Evolutionary conservation across 2,797 vertebrate genomes (phyloP).

Genomic region (Ctenopoma multispine): DNA sequence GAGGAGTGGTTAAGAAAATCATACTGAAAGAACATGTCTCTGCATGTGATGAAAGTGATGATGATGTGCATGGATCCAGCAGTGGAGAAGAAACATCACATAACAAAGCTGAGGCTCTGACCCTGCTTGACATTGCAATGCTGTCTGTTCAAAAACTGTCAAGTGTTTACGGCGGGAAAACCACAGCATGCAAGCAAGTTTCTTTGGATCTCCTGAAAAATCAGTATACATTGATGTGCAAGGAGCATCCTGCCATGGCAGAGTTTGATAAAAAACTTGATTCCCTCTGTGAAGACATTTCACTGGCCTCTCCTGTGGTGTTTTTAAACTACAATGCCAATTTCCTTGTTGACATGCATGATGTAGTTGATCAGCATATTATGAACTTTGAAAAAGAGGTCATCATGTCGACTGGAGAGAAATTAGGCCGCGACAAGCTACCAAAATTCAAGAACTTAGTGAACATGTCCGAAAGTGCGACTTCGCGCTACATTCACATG

Average conservation of each 20-base stretch:
- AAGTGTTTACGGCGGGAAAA: slow-evolving; percentile 69
- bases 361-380: slow-evolving; percentile 79
- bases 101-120: slow-evolving; percentile 59
- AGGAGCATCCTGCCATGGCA: slow-evolving; percentile 73
- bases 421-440: slow-evolving; percentile 81
- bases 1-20: neutral
- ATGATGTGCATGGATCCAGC: slow-evolving; percentile 1
- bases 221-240: slow-evolving; percentile 77
- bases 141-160: slow-evolving; percentile 82
- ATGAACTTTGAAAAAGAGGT: slow-evolving; percentile 80
- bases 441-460: slow-evolving; percentile 78
- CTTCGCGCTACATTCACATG: slow-evolving; percentile 85
- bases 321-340: slow-evolving; percentile 80
- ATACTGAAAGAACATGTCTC: slow-evolving; percentile 35
- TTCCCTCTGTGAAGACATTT: slow-evolving; percentile 1
- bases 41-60: slow-evolving; percentile 4
- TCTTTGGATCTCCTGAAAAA: slow-evolving; percentile 81
- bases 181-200: slow-evolving; percentile 60
- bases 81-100: slow-evolving; percentile 4
- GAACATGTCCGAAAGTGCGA: slow-evolving; percentile 82
- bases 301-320: slow-evolving; percentile 68
- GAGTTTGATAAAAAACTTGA: slow-evolving; percentile 74
- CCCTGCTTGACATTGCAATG: slow-evolving; percentile 82
- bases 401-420: slow-evolving; percentile 64
- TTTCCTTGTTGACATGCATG: slow-evolving; percentile 80